Base-by-base conservation (phyloP, 2,113 vertebrate genomes). In the Butorides virescens region DNA sequence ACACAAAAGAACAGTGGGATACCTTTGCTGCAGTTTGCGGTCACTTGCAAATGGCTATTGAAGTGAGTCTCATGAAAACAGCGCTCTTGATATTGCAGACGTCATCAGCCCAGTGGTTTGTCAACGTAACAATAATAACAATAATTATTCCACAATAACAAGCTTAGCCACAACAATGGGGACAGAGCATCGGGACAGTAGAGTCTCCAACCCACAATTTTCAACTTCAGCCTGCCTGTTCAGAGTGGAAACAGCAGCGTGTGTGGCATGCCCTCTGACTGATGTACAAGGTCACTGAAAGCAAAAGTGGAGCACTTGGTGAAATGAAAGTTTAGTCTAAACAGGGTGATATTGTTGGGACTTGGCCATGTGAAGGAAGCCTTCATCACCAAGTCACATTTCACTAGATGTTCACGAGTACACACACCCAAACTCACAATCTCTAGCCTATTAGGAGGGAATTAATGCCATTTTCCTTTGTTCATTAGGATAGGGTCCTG, bases 261-360 rank as follows among this genome's bases (percentile, higher is more conserved):
- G 87, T 89, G 87, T 82, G 95, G 94, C 80, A 82, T 82, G 73
- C 39, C 84, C 76, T 75, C 58, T 27, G 46, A 68, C 36, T 75
- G 73, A 89, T 25, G 13, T 47, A 79, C 73, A 82, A 93, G 84
- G 84, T 96, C 87, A 95, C 62, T 67, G 70, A 91, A 92, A 96
- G 86, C 70, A 91, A 46, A 87, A 87, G 62, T 26, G 67, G 37
- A 91, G 81, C 62, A 44, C 81, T 95, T 85, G 50, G 71, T 91
- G 89, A 95, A 96, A 95, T 88, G 58, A 36, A 89, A 78, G 70
- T 92, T 93, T 55, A 95, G 92, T 47, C 89, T 93, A 79, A 95
- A 95, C 42, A 90, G 58, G 47, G 74, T 70, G 89, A 90, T 87
- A 78, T 46, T 85, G 52, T 87, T 19, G 44, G 71, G 80, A 52